phyloP scores from a whole-genome alignment of 2,888 invertebrate genomes.

The Trichacis sp. region DNA sequence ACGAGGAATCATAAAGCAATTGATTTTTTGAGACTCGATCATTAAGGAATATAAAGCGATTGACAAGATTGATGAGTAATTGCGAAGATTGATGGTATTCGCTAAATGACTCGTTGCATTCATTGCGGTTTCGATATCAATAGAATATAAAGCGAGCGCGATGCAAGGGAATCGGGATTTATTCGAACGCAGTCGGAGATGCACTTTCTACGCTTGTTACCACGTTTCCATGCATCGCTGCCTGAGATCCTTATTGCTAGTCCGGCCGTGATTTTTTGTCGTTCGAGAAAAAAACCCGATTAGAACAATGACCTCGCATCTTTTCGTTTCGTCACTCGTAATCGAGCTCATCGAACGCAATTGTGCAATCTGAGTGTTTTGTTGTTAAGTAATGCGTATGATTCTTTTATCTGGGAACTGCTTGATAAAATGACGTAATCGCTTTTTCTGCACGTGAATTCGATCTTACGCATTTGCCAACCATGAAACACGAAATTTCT shows the following conservation, averaged over 20 bases:
- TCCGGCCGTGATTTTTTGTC: neutral
- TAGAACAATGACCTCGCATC: constrained; percentile 2
- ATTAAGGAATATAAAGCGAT: neutral
- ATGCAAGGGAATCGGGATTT: constrained; percentile 13
- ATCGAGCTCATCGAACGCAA: constrained; percentile 3
- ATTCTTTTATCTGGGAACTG: neutral
- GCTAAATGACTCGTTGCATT: constrained; percentile 8
- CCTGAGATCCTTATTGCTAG: constrained; percentile 1
- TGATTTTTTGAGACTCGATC: neutral
- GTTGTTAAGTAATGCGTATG: neutral
- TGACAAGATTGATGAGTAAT: constrained; percentile 10
- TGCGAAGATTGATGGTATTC: constrained; percentile 5
- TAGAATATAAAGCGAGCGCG: neutral
- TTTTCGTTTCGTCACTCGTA: neutral
- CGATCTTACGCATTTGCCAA: too few relatives aligned
- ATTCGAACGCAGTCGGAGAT: constrained; percentile 44
- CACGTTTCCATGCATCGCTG: constrained; percentile 30
- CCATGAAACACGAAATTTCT: neutral
- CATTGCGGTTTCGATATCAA: constrained; percentile 3
- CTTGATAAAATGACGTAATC: neutral
- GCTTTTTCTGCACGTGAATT: neutral
- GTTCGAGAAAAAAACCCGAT: neutral
- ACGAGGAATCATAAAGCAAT: neutral
- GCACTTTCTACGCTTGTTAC: constrained; percentile 44
- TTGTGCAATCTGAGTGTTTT: neutral